A percentile compares a stretch with the other conserved stretches of the same genome.
phyloP scores from a whole-genome alignment of 2,797 vertebrate genomes.

The Spondyliosoma cantharus region DNA sequence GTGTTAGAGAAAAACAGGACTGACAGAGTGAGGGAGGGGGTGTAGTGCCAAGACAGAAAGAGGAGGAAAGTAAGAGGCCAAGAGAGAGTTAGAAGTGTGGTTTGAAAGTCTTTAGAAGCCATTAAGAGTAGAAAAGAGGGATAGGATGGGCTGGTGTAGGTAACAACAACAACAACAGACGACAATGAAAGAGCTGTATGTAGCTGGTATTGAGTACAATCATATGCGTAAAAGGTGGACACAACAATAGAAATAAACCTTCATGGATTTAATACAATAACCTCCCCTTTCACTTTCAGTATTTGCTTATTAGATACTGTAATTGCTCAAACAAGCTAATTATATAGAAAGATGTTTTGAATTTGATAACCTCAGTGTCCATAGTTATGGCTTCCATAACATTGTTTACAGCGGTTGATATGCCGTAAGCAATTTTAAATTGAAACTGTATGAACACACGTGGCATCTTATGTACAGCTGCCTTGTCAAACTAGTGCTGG shows the following conservation, averaged over 20 bases:
- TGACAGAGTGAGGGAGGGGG: not conserved
- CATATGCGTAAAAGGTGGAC: not conserved
- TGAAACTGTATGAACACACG: not conserved
- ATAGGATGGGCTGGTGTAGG: slow-evolving; percentile 1
- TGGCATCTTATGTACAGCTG: too few relatives aligned
- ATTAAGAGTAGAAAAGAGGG: slow-evolving; percentile 19
- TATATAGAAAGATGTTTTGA: too few relatives aligned
- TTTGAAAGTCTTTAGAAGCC: slow-evolving; percentile 28
- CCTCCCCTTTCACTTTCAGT: too few relatives aligned
- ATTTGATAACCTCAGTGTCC: not conserved
- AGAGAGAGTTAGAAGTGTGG: slow-evolving; percentile 12
- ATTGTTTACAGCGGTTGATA: not conserved
- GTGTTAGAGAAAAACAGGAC: not conserved
- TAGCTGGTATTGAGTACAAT: not conserved
- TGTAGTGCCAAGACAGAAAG: not conserved
- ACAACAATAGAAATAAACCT: not conserved
- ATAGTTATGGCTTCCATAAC: not conserved
- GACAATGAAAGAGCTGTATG: not conserved
- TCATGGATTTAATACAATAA: not conserved
- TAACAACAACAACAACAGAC: too few relatives aligned
- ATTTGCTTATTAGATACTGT: too few relatives aligned
- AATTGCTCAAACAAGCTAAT: not conserved
- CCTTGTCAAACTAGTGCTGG: too few relatives aligned
- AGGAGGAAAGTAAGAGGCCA: not conserved
- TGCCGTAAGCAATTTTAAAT: not conserved